Evolutionary conservation across 2,888 invertebrate species (phyloP).

Genomic region (Cryptocephalus primarius): DNA sequence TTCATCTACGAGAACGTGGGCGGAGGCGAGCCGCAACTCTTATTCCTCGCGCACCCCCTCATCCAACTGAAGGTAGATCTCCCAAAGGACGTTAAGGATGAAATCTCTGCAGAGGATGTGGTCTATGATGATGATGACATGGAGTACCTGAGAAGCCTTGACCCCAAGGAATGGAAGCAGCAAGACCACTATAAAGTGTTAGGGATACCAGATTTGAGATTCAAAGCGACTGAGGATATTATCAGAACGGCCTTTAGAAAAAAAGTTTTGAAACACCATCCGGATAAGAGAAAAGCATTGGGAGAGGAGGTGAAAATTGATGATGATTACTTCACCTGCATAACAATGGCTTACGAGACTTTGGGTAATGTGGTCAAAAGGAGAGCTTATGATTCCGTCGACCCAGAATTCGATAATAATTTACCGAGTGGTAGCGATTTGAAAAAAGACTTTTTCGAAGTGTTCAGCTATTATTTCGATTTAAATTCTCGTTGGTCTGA

Average conservation of each 20-base stretch:
- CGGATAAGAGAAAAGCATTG: conserved; percentile 89
- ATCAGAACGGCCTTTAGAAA: conserved; percentile 88
- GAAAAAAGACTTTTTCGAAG: conserved; percentile 69
- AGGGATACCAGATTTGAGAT: conserved; percentile 73
- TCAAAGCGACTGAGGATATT: conserved; percentile 82
- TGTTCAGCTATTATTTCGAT: conserved; percentile 57
- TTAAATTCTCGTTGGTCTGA: conserved; percentile 87
- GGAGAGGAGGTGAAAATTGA: conserved; percentile 82
- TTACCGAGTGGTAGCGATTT: conserved; percentile 67
- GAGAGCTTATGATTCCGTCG: conserved; percentile 91
- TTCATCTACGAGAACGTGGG: conserved; percentile 27
- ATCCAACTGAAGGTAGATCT: conserved; percentile 25
- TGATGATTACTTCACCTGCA: conserved; percentile 97
- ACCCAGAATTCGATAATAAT: conserved; percentile 85
- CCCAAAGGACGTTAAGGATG: conserved; percentile 17
- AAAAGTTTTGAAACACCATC: conserved; percentile 91
- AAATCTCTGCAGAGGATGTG: conserved; percentile 29
- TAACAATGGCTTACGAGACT: conserved; percentile 94
- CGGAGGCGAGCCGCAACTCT: conserved; percentile 24
- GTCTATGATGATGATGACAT: conserved; percentile 64
- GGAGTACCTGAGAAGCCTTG: conserved; percentile 72
- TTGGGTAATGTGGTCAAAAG: conserved; percentile 70
- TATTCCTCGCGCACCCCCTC: conserved; percentile 30
- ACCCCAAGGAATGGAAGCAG: conserved; percentile 95
- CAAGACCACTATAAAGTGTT: conserved; percentile 97